Base-by-base conservation (phyloP, 2,888 invertebrate genomes). In the Serripes groenlandicus region DNA sequence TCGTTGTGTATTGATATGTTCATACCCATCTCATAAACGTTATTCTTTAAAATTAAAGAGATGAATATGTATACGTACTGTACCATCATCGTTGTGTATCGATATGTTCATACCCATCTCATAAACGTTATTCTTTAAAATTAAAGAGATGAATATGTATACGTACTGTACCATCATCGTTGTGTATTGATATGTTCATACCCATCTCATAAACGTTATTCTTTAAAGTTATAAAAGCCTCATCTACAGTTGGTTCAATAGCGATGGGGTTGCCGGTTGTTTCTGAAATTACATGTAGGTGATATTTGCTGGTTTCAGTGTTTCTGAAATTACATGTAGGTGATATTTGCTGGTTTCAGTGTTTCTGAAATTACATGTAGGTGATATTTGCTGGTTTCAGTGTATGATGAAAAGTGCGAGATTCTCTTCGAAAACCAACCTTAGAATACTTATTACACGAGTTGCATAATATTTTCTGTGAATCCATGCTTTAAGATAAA, bases 61-160 rank as follows among this genome's bases (percentile, higher is more conserved):
- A n/a, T n/a, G n/a, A n/a, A n/a, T n/a, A n/a, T n/a, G n/a, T n/a
- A n/a, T 62, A 56, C 68, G 54, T 72, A 83, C 83, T 56, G 68
- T 54, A n/a, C 76, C 79, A 30, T 68, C 75, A 5, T 34, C 60
- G 30, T 81, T 73, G 52, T 81, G 78, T 11, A 90, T 69, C 18
- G 80, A 58, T 28, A 90, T 69, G 54, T 75, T 81, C 26, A 89
- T 66, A 3, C 84, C 64, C 0, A 75, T 75, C 32, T 81, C 83
- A 80, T 88, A 90, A 1, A 90, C 86, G 26, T 81, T 35, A 70
- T 90, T 87, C 64, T 88, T 89, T 21, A 90, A 34, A 4, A 82
- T 81, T 1, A 78, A n/a, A n/a, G n/a, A n/a, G n/a, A n/a, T n/a
- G n/a, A n/a, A n/a, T n/a, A n/a, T n/a, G n/a, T n/a, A n/a, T 62